Conservation (phyloP, 2,113 vertebrate genomes). For the Paramisgurnus dabryanus region DNA sequence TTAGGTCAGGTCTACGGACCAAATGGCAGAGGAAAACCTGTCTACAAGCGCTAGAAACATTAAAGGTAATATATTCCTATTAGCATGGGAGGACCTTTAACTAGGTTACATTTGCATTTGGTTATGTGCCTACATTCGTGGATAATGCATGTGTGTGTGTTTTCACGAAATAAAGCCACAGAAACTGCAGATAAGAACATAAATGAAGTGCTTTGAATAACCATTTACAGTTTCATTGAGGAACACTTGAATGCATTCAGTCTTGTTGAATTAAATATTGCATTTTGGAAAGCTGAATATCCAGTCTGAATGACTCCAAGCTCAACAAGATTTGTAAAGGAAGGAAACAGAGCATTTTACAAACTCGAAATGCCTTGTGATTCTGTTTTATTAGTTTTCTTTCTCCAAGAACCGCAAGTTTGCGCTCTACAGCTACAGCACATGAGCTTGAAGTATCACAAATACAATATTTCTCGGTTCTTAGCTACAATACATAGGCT, state of each 20-base stretch:
- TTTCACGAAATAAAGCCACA: not conserved
- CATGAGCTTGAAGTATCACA: not conserved
- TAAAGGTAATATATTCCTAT: slow-evolving; percentile 52
- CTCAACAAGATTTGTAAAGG: not conserved
- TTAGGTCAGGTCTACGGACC: not conserved
- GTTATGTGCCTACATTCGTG: slow-evolving; percentile 19
- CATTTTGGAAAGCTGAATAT: slow-evolving; percentile 11
- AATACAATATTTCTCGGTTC: slow-evolving; percentile 17
- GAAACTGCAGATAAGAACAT: not conserved
- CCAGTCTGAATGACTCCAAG: not conserved
- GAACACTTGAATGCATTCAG: not conserved
- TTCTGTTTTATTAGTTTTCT: not conserved
- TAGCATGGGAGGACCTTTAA: slow-evolving; percentile 40
- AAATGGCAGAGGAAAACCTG: not conserved
- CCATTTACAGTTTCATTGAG: not conserved
- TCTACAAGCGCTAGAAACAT: slow-evolving; percentile 27
- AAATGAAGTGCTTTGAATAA: slow-evolving; percentile 1
- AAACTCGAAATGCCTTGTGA: not conserved
- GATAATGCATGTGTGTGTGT: slow-evolving; percentile 30
- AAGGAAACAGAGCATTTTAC: not conserved
- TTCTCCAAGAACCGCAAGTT: slow-evolving; percentile 2
- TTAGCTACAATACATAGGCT: slow-evolving; percentile 11
- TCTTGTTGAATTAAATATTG: not conserved
- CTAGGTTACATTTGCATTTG: slow-evolving; percentile 32
- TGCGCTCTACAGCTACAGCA: slow-evolving; percentile 55